Conservation (phyloP, 2,888 invertebrate genomes). For the Arge pagana region DNA sequence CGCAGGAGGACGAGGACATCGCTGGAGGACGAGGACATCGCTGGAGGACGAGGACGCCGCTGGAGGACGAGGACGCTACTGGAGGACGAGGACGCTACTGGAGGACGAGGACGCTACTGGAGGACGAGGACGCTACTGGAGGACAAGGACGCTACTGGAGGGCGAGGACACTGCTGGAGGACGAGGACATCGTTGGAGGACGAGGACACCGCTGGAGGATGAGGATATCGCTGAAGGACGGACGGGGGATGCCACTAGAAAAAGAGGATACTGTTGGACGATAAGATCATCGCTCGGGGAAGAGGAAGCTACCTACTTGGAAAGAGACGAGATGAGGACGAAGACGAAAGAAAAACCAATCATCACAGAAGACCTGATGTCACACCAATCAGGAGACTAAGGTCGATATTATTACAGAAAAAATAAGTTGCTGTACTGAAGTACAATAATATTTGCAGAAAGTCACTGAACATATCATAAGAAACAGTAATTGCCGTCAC, state of each 20-base stretch:
- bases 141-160: slow-evolving; percentile 7
- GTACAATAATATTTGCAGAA: neutral
- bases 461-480: no score
- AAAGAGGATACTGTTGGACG: neutral
- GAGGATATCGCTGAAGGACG: neutral
- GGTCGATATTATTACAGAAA: neutral
- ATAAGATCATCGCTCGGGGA: neutral
- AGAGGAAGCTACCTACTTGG: neutral
- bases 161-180: neutral
- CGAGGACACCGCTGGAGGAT: neutral
- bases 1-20: neutral
- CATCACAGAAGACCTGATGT: neutral
- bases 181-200: slow-evolving; percentile 13
- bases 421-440: neutral
- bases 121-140: slow-evolving; percentile 11
- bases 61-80: neutral
- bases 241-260: neutral
- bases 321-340: neutral
- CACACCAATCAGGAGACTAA: neutral
- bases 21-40: neutral
- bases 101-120: neutral
- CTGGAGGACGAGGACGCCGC: neutral
- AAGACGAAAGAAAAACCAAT: neutral
- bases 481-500: no score
- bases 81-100: slow-evolving; percentile 28